Evolutionary conservation across 2,888 invertebrate species (phyloP).

Genomic region (Andrena flavipes): DNA sequence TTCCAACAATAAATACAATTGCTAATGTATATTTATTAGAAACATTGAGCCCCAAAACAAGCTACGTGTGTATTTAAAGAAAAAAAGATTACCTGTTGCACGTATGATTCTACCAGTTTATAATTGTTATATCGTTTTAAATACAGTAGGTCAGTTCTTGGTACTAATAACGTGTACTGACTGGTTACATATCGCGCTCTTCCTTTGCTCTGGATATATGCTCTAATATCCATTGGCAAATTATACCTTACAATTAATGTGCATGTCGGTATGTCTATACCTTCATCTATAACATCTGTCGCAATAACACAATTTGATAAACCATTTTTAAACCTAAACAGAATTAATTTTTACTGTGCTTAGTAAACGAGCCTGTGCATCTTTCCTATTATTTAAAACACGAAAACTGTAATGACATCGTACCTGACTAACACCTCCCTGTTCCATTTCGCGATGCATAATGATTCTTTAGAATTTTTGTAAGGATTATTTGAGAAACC

Average conservation of each 20-base stretch:
- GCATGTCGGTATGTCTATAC: constrained; percentile 94
- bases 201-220: constrained; percentile 96
- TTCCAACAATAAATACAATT: too few species aligned
- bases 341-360: background rate
- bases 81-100: constrained; percentile 29
- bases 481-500: constrained; percentile 88
- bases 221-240: constrained; percentile 89
- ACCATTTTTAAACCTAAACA: constrained; percentile 86
- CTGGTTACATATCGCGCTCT: constrained; percentile 90
- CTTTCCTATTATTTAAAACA: background rate
- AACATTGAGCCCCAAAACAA: background rate
- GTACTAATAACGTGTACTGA: constrained; percentile 87
- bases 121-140: constrained; percentile 80
- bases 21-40: too few species aligned
- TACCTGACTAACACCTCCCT: constrained; percentile 86
- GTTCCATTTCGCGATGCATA: constrained; percentile 86
- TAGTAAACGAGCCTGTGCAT: background rate
- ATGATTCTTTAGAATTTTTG: constrained; percentile 86
- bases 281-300: constrained; percentile 95
- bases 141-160: constrained; percentile 80
- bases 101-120: constrained; percentile 26
- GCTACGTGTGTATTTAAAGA: background rate
- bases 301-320: constrained; percentile 89
- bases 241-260: constrained; percentile 92
- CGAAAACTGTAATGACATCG: constrained; percentile 9